Conservation (phyloP, 35 echinoderm and acorn worm genomes). For the Ptychodera flava region DNA sequence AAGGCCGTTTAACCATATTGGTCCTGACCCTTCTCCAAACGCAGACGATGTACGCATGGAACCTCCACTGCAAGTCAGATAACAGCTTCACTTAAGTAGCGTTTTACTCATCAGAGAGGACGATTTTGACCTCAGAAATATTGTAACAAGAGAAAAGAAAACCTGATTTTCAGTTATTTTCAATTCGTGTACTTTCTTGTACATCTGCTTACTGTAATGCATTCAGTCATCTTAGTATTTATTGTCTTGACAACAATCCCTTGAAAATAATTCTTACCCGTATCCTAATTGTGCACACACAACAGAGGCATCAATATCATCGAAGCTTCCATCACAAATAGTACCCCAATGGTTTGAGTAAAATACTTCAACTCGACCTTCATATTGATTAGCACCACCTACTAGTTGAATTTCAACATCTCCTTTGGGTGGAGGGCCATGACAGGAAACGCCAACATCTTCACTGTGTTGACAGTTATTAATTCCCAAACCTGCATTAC, state of each 20-base stretch:
- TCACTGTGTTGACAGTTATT: constrained; percentile 56
- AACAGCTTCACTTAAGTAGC: too few relatives aligned
- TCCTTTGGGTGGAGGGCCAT: too few relatives aligned
- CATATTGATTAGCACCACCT: constrained; percentile 62
- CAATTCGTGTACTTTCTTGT: too few relatives aligned
- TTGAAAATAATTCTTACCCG: too few relatives aligned
- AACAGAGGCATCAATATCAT: background rate
- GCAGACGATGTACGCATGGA: background rate
- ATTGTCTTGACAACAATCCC: too few relatives aligned
- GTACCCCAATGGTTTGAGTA: constrained; percentile 19
- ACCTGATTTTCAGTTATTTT: too few relatives aligned
- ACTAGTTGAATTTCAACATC: constrained; percentile 45
- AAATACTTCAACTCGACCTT: constrained; percentile 66
- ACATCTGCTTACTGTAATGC: too few relatives aligned
- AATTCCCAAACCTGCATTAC: constrained; percentile 23
- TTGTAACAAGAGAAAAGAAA: too few relatives aligned
- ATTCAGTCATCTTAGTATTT: too few relatives aligned
- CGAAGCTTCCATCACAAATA: constrained; percentile 18
- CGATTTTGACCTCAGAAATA: too few relatives aligned
- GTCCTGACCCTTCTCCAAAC: constrained; percentile 40
- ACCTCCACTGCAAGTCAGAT: too few relatives aligned
- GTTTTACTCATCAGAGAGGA: too few relatives aligned
- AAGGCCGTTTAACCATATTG: constrained; percentile 22
- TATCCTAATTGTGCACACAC: background rate
- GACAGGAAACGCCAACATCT: constrained; percentile 55